Conservation (phyloP, 2,888 invertebrate species). For the Reticulitermes lucifugus region DNA sequence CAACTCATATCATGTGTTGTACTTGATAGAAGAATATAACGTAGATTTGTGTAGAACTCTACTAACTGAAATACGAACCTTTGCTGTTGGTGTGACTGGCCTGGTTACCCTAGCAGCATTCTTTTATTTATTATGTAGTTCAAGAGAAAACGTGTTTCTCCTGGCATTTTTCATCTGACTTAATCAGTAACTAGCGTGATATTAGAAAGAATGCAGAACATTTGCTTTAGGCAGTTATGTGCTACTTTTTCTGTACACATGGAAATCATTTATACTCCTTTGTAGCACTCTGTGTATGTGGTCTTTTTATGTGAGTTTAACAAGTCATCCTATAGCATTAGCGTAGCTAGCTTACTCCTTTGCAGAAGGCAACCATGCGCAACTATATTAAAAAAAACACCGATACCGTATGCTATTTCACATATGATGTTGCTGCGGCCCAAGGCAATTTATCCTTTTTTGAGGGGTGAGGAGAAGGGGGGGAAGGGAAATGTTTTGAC, state of each 20-base stretch:
- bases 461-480: not conserved
- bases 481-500: slow-evolving; percentile 13
- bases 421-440: not conserved
- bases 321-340: slow-evolving; percentile 12
- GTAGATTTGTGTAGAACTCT: not conserved
- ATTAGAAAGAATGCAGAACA: slow-evolving; percentile 41
- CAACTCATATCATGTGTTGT: not conserved
- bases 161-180: slow-evolving; percentile 27
- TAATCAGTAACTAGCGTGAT: slow-evolving; percentile 33
- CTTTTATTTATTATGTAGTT: slow-evolving; percentile 34
- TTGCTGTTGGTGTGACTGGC: not conserved
- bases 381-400: not conserved
- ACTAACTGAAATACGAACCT: not conserved
- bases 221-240: slow-evolving; percentile 30
- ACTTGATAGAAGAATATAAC: not conserved
- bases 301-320: slow-evolving; percentile 12
- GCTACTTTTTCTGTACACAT: slow-evolving; percentile 16
- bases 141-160: slow-evolving; percentile 21
- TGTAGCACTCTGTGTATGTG: slow-evolving; percentile 13
- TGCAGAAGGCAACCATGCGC: slow-evolving; percentile 4
- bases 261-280: slow-evolving; percentile 36
- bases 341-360: not conserved
- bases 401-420: slow-evolving; percentile 4
- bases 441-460: slow-evolving; percentile 18
- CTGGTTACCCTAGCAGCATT: not conserved